phyloP scores from a whole-genome alignment of 1,140 invertebrate species.

The Bactericera cockerelli region DNA sequence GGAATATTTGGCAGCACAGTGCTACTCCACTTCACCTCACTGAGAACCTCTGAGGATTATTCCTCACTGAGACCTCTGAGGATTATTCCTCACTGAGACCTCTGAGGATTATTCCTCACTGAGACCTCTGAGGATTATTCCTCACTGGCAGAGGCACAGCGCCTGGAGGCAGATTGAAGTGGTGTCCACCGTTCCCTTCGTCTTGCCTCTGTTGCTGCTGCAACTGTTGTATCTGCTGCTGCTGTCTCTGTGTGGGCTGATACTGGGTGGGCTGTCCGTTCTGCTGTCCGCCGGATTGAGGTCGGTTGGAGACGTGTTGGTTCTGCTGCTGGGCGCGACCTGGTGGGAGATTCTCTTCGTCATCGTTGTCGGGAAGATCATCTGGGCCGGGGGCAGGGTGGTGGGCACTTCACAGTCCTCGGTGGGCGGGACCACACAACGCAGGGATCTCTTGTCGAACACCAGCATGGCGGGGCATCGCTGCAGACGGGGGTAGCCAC shows the following conservation, averaged over 20 bases:
- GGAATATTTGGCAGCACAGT: too few relatives aligned
- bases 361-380: slow-evolving; percentile 22
- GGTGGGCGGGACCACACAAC: slow-evolving; percentile 75
- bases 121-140: background rate
- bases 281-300: slow-evolving; percentile 17
- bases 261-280: slow-evolving; percentile 9
- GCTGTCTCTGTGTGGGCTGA: slow-evolving; percentile 15
- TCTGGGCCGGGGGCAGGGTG: slow-evolving; percentile 46
- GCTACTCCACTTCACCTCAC: too few relatives aligned
- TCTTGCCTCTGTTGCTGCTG: slow-evolving; percentile 21
- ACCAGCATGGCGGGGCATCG: slow-evolving; percentile 79
- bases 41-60: too few relatives aligned
- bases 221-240: slow-evolving; percentile 15
- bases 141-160: background rate
- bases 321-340: background rate
- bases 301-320: background rate
- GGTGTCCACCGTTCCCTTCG: slow-evolving; percentile 18
- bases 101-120: background rate
- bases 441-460: slow-evolving; percentile 63
- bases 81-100: background rate
- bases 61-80: too few relatives aligned
- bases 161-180: slow-evolving; percentile 3
- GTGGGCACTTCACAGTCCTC: slow-evolving; percentile 71
- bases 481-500: slow-evolving; percentile 76
- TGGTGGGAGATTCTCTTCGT: slow-evolving; percentile 18